Evolutionary conservation across 2,888 invertebrate species (phyloP).

Genomic region (Nymphalis c-album): DNA sequence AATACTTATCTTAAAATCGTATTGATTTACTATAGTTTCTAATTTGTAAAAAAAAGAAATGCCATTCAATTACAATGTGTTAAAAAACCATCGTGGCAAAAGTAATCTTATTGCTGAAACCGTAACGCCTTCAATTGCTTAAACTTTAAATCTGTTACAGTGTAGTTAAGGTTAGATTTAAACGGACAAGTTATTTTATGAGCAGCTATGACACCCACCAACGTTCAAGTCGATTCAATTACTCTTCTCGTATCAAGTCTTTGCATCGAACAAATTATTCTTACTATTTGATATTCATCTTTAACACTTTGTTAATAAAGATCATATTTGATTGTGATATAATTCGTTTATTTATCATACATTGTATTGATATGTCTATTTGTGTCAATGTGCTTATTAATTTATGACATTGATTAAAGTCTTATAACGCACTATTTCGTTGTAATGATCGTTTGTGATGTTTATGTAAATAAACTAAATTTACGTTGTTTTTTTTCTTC

Average conservation of each 20-base stretch:
- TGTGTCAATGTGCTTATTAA: slow-evolving; percentile 24
- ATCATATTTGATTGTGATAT: background rate
- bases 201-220: slow-evolving; percentile 49
- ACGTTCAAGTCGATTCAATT: slow-evolving; percentile 57
- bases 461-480: background rate
- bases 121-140: background rate
- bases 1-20: no score
- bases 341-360: slow-evolving; percentile 23
- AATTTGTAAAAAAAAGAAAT: background rate
- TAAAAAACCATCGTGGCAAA: background rate
- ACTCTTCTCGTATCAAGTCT: slow-evolving; percentile 30
- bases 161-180: slow-evolving; percentile 27
- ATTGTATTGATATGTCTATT: slow-evolving; percentile 26
- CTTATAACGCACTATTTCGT: background rate
- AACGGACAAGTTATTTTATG: slow-evolving; percentile 48
- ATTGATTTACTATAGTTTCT: no score
- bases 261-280: slow-evolving; percentile 10
- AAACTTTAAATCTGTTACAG: background rate
- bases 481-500: background rate
- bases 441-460: background rate
- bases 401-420: slow-evolving; percentile 16
- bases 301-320: background rate
- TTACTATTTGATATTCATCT: slow-evolving; percentile 15
- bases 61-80: background rate
- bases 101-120: background rate